Conservation (phyloP, 2,797 vertebrate genomes). For the Argya squamiceps region DNA sequence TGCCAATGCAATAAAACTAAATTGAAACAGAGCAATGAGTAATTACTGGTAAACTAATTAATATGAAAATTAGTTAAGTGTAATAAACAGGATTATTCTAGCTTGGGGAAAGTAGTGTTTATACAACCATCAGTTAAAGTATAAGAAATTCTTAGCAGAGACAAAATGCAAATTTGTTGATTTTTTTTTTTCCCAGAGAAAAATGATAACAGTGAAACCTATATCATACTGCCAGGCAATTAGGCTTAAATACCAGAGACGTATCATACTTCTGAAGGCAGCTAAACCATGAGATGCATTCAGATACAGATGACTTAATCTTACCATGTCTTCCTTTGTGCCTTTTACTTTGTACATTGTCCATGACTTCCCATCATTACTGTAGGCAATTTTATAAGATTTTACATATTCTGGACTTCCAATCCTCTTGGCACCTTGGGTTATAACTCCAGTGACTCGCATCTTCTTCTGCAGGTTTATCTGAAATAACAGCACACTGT, state of each 20-base stretch:
- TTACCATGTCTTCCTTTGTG: constrained; percentile 94
- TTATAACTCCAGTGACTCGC: constrained; percentile 97
- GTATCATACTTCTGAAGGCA: neutral
- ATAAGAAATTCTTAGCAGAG: constrained; percentile 2
- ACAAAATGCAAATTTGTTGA: neutral
- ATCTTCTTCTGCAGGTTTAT: constrained; percentile 98
- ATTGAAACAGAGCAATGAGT: constrained; percentile 23
- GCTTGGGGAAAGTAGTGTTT: constrained; percentile 40
- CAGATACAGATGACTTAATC: neutral
- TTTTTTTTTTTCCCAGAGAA: neutral
- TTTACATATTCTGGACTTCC: constrained; percentile 98
- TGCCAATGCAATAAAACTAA: constrained; percentile 32
- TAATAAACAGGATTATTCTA: constrained; percentile 21
- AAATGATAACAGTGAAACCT: neutral
- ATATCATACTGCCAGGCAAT: neutral
- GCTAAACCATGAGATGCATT: neutral
- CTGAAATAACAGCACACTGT: constrained; percentile 71
- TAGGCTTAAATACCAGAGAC: neutral
- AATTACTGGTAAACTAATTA: constrained; percentile 56
- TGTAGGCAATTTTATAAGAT: constrained; percentile 98
- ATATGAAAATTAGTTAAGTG: constrained; percentile 55
- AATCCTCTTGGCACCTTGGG: constrained; percentile 97
- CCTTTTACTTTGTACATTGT: constrained; percentile 94
- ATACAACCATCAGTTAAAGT: constrained; percentile 21
- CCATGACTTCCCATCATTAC: constrained; percentile 95